Evolutionary conservation across 2,113 vertebrate species (phyloP).

Genomic region (Sceloporus tristichus): DNA sequence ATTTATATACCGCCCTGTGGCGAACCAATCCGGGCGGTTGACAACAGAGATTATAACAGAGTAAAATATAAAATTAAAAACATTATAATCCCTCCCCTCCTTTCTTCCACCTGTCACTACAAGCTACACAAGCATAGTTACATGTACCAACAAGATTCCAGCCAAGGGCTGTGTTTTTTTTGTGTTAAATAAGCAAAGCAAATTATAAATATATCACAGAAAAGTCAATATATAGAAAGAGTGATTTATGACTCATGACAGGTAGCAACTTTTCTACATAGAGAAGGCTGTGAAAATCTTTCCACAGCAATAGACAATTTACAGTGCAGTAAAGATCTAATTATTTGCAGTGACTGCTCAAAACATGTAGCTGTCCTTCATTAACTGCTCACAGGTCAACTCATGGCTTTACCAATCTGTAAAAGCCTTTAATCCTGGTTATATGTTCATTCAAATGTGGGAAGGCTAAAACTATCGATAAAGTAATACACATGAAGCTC

Average conservation of each 20-base stretch:
- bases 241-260: neutral
- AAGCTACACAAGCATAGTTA: no score
- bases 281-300: slow-evolving; percentile 30
- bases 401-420: neutral
- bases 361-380: neutral
- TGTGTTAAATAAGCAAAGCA: neutral
- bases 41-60: no score
- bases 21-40: no score
- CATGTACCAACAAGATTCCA: no score
- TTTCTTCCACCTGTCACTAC: no score
- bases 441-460: neutral
- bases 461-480: no score
- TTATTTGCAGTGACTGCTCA: slow-evolving; percentile 18
- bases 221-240: neutral
- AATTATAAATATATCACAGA: neutral
- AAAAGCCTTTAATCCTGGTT: no score
- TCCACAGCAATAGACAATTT: slow-evolving; percentile 10
- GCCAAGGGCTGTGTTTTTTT: no score
- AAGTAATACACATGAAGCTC: no score
- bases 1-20: no score
- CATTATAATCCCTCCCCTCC: no score
- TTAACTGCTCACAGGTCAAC: neutral
- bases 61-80: no score
- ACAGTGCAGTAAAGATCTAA: neutral
- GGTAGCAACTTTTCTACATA: neutral